Evolutionary conservation across 2,888 invertebrate genomes (phyloP).

Genomic region (Villa cingulata): DNA sequence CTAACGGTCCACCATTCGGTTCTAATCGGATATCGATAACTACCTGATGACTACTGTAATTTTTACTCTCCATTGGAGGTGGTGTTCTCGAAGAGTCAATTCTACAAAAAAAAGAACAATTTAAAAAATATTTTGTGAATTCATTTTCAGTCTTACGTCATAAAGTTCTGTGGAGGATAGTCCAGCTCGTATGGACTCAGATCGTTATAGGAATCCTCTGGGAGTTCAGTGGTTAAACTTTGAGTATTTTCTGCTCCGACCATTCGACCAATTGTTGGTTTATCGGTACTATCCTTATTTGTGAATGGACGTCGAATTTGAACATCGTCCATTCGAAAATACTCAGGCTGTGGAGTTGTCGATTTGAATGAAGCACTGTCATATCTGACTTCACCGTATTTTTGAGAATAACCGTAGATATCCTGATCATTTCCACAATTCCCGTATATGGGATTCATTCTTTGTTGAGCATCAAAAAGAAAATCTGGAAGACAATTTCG

Average conservation of each 20-base stretch:
- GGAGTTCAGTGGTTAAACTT: slow-evolving; percentile 32
- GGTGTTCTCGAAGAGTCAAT: slow-evolving; percentile 20
- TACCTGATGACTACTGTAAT: slow-evolving; percentile 33
- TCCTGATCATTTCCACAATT: slow-evolving; percentile 29
- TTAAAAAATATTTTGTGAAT: not conserved
- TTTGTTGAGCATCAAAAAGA: slow-evolving; percentile 30
- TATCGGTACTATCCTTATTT: slow-evolving; percentile 16
- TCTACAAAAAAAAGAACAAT: slow-evolving; percentile 1
- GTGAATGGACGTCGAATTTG: slow-evolving; percentile 24
- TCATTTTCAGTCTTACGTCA: slow-evolving; percentile 21
- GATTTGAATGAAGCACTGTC: slow-evolving; percentile 32
- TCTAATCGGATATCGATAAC: slow-evolving; percentile 41
- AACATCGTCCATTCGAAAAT: slow-evolving; percentile 26
- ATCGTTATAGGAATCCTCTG: slow-evolving; percentile 27
- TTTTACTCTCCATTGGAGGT: slow-evolving; percentile 35
- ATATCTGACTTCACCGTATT: slow-evolving; percentile 27
- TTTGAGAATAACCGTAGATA: slow-evolving; percentile 26
- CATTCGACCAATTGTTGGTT: slow-evolving; percentile 23
- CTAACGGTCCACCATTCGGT: slow-evolving; percentile 64
- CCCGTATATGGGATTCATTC: slow-evolving; percentile 30
- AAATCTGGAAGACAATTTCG: slow-evolving; percentile 34
- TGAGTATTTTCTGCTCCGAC: slow-evolving; percentile 30
- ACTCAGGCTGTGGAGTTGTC: slow-evolving; percentile 33
- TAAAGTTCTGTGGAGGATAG: slow-evolving; percentile 23
- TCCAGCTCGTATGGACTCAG: slow-evolving; percentile 32